A percentile compares a stretch with the other conserved stretches of the same genome.
These are phyloP conservation scores for Pristionchus pacificus DNA, from an alignment of 1,140 invertebrate genomes.

Conservation along the genomic window DNA sequence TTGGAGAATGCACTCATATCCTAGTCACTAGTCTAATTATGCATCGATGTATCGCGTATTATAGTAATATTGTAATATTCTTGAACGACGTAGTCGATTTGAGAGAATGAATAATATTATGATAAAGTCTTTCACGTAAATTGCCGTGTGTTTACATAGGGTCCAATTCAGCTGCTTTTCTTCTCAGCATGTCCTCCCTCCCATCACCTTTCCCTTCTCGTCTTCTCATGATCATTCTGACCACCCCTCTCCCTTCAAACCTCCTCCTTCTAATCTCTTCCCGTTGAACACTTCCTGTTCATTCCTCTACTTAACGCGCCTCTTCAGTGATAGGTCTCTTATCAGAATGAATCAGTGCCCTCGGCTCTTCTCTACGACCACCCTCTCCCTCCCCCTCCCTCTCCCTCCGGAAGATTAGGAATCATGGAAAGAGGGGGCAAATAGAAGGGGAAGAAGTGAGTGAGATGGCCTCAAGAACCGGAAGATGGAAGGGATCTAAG, in stretches of 20 bases:
- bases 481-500: not conserved
- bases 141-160: too few species aligned
- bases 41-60: not conserved
- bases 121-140: too few species aligned
- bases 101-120: not conserved
- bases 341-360: not conserved
- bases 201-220: too few species aligned
- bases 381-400: not conserved
- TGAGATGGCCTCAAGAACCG: not conserved
- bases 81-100: not conserved
- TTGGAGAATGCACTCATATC: not conserved
- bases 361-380: not conserved
- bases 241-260: too few species aligned
- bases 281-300: not conserved
- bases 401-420: not conserved
- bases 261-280: not conserved
- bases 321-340: not conserved
- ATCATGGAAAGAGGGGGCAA: not conserved
- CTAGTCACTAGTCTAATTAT: not conserved
- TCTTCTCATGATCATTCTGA: too few species aligned
- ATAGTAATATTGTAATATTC: not conserved
- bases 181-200: too few species aligned
- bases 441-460: not conserved
- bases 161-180: too few species aligned
- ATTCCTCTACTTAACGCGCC: too few species aligned